Conservation (phyloP, 2,888 invertebrate genomes). For the Lepidocyrtinus sp. region DNA sequence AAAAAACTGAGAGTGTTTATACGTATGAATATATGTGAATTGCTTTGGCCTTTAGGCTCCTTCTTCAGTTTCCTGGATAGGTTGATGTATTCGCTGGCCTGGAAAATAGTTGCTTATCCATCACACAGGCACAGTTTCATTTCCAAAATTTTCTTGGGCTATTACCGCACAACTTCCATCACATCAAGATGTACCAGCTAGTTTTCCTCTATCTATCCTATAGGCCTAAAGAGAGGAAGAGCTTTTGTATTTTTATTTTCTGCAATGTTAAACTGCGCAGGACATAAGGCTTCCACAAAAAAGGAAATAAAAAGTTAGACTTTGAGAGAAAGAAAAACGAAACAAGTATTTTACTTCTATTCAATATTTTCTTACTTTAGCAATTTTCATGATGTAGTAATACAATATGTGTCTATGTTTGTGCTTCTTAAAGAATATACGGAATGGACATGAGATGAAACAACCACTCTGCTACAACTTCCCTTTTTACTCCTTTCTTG, state of each 20-base stretch:
- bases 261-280: too few species aligned
- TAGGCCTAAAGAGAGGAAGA: not conserved
- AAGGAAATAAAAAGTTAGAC: too few species aligned
- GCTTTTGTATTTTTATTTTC: constrained; percentile 9
- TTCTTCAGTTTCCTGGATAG: constrained; percentile 39
- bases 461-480: not conserved
- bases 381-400: not conserved
- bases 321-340: not conserved
- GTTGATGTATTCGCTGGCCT: constrained; percentile 55
- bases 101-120: constrained; percentile 51
- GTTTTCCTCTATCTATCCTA: too few species aligned
- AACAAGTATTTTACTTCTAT: not conserved
- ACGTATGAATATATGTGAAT: too few species aligned
- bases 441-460: not conserved
- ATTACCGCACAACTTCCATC: too few species aligned
- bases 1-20: not conserved
- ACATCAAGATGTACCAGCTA: too few species aligned
- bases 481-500: not conserved
- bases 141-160: not conserved
- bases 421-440: not conserved
- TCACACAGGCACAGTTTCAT: constrained; percentile 3
- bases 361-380: not conserved
- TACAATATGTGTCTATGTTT: not conserved
- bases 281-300: too few species aligned
- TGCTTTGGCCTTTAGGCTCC: constrained; percentile 22